Evolutionary conservation across 2,113 vertebrate species (phyloP).

Genomic region (Sitta europaea): DNA sequence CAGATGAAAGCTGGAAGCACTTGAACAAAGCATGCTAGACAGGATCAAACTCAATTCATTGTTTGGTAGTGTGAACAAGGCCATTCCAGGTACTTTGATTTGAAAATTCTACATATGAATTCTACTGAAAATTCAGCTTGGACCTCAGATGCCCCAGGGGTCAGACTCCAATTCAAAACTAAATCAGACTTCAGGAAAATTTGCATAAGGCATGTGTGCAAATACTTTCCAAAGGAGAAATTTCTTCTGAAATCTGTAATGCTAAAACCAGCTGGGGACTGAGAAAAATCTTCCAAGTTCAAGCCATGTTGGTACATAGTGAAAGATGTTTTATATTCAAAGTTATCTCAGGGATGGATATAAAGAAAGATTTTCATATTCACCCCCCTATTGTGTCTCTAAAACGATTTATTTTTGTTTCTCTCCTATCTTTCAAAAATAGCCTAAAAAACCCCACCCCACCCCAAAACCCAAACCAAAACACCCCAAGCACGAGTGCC

Average conservation of each 20-base stretch:
- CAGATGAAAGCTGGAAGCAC: not conserved
- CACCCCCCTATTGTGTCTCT: not conserved
- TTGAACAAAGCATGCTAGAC: constrained; percentile 24
- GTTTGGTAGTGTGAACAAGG: not conserved
- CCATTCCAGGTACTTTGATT: not conserved
- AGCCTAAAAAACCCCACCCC: not conserved
- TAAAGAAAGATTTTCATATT: not conserved
- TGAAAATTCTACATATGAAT: not conserved
- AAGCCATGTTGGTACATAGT: not conserved
- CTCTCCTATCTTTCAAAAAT: not conserved
- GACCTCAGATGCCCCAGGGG: not conserved
- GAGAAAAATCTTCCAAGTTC: not conserved
- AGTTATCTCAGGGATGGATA: not conserved
- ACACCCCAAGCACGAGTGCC: not conserved
- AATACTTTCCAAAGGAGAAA: not conserved
- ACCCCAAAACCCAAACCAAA: not conserved
- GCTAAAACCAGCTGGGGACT: not conserved
- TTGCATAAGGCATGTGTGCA: not conserved
- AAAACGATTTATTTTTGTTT: not conserved
- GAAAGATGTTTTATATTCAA: not conserved
- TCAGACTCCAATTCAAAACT: not conserved
- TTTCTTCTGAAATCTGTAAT: not conserved
- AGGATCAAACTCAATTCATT: not conserved
- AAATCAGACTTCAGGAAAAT: not conserved
- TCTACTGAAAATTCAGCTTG: not conserved